A percentile compares a stretch with the other conserved stretches of the same genome.
Evolutionary conservation across 2,888 invertebrate species (phyloP).

Genomic region (Stegana nigrithorax): DNA sequence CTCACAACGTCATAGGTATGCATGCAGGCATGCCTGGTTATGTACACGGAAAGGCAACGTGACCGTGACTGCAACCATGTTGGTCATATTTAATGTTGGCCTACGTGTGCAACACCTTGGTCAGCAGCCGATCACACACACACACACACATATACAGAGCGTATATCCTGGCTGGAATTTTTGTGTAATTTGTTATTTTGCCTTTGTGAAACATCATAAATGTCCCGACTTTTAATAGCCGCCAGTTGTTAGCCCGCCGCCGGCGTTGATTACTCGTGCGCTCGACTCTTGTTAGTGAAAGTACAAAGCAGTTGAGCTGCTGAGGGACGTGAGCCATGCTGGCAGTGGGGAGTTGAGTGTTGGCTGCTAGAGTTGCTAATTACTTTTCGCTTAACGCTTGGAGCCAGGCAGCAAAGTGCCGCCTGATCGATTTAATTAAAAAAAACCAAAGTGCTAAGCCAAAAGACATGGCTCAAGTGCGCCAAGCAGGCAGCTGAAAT

Average conservation of each 20-base stretch:
- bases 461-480: no score
- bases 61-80: slow-evolving; percentile 44
- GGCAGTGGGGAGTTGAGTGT: no score
- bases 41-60: slow-evolving; percentile 38
- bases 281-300: no score
- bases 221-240: neutral
- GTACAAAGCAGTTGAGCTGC: no score
- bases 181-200: no score
- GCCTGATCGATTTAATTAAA: slow-evolving; percentile 28
- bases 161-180: neutral
- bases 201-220: slow-evolving; percentile 10
- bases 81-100: slow-evolving; percentile 52
- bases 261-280: neutral
- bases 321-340: no score
- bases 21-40: neutral
- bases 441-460: slow-evolving; percentile 33
- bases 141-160: slow-evolving; percentile 29
- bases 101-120: slow-evolving; percentile 37
- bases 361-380: no score
- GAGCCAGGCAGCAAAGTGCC: neutral
- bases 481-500: neutral
- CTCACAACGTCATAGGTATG: neutral
- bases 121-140: slow-evolving; percentile 41
- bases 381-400: neutral
- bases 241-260: neutral